Evolutionary conservation across 2,888 invertebrate genomes (phyloP).

Genomic region (Ophion costatus): DNA sequence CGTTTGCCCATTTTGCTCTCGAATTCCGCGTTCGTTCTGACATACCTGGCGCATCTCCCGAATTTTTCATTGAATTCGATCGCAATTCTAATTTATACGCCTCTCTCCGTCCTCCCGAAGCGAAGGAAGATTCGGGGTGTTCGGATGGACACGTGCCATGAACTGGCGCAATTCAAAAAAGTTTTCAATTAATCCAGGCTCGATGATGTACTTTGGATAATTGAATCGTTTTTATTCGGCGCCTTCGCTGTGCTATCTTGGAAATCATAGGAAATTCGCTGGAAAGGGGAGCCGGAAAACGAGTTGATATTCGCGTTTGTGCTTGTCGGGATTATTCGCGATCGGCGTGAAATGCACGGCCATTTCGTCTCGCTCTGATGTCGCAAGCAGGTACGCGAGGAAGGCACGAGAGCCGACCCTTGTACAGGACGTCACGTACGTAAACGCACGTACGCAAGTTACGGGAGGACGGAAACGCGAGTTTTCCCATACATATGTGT

Average conservation of each 20-base stretch:
- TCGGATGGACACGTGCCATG: not conserved
- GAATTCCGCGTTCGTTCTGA: constrained; percentile 25
- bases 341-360: constrained; percentile 17
- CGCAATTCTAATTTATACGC: constrained; percentile 13
- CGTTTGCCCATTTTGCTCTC: constrained; percentile 53
- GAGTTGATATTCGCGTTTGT: too few relatives aligned
- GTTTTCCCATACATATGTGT: not conserved
- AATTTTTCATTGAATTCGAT: constrained; percentile 64
- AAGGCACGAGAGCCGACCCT: constrained; percentile 55
- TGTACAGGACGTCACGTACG: constrained; percentile 49
- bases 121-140: not conserved
- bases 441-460: constrained; percentile 53
- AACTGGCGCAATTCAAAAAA: constrained; percentile 6
- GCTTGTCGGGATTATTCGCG: too few relatives aligned
- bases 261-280: too few relatives aligned
- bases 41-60: constrained; percentile 35
- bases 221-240: not conserved
- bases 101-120: not conserved
- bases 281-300: too few relatives aligned
- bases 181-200: not conserved
- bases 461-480: constrained; percentile 36
- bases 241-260: not conserved
- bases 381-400: constrained; percentile 51
- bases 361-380: constrained; percentile 74
- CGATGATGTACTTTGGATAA: not conserved